Percentiles rank a stretch among this genome's conserved stretches.
Conservation (phyloP, 2,113 vertebrate genomes). For the Gasterosteus aculeatus region DNA sequence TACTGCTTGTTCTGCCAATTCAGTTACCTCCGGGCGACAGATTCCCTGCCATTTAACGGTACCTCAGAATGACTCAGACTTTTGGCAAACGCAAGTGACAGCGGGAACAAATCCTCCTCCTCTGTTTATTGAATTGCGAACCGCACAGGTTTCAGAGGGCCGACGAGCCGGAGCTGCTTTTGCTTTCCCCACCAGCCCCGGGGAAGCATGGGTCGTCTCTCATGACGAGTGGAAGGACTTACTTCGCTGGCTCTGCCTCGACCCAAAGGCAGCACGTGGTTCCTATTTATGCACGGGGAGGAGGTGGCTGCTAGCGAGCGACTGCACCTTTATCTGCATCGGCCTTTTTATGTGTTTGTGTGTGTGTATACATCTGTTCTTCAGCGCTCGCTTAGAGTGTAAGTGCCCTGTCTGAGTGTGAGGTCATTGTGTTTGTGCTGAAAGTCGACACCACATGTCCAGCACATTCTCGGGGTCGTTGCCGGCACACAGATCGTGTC, state of each 20-base stretch:
- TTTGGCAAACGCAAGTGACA: constrained; percentile 68
- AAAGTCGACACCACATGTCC: constrained; percentile 61
- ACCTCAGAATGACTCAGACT: constrained; percentile 59
- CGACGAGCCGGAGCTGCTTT: constrained; percentile 40
- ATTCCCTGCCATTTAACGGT: constrained; percentile 70
- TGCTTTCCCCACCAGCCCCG: constrained; percentile 40
- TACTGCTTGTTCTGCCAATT: constrained; percentile 48
- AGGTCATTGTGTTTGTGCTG: constrained; percentile 56
- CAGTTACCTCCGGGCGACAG: constrained; percentile 55
- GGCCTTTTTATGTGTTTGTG: constrained; percentile 60
- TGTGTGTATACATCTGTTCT: constrained; percentile 56
- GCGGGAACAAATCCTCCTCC: constrained; percentile 68
- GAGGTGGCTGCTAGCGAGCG: background rate
- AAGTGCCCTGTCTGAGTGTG: constrained; percentile 54
- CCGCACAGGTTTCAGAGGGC: constrained; percentile 62
- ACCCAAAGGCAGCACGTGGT: constrained; percentile 66
- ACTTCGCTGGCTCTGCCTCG: constrained; percentile 57
- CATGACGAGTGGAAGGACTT: constrained; percentile 78
- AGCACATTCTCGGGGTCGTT: constrained; percentile 60
- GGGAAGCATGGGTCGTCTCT: constrained; percentile 67
- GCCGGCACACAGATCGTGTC: constrained; percentile 52
- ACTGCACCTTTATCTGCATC: constrained; percentile 61
- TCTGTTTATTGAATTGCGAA: constrained; percentile 77
- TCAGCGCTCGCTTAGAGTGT: constrained; percentile 37
- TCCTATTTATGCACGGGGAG: constrained; percentile 64